Evolutionary conservation across 2,113 vertebrate genomes (phyloP).

Genomic region (Colinus virginianus): DNA sequence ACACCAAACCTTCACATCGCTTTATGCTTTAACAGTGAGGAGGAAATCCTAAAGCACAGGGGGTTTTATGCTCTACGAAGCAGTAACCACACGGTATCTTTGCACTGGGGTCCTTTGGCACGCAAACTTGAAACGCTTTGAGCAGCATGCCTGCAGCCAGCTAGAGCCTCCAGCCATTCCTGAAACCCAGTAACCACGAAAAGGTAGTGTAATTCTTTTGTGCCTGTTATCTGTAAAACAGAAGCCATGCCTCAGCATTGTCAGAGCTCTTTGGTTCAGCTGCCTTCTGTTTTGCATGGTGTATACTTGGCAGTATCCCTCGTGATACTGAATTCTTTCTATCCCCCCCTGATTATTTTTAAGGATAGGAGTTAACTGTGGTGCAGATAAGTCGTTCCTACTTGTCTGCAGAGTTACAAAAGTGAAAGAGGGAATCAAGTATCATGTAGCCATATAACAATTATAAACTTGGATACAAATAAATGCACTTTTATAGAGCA

Average conservation of each 20-base stretch:
- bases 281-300: neutral
- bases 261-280: neutral
- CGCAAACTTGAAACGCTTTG: neutral
- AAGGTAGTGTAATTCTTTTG: neutral
- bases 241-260: neutral
- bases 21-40: neutral
- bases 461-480: neutral
- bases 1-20: neutral
- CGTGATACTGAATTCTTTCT: neutral
- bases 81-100: neutral
- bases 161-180: constrained; percentile 1
- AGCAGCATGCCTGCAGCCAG: neutral
- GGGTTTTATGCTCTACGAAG: constrained; percentile 31
- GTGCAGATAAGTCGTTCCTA: neutral
- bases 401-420: neutral
- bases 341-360: neutral
- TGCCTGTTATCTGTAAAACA: neutral
- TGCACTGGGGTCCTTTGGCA: neutral
- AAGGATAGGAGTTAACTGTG: neutral
- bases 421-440: neutral
- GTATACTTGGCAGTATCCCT: neutral
- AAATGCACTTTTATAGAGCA: neutral
- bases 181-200: neutral
- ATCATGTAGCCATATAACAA: neutral
- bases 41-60: neutral